Evolutionary conservation across 2,113 vertebrate genomes (phyloP).

Genomic region (Aythya baeri): DNA sequence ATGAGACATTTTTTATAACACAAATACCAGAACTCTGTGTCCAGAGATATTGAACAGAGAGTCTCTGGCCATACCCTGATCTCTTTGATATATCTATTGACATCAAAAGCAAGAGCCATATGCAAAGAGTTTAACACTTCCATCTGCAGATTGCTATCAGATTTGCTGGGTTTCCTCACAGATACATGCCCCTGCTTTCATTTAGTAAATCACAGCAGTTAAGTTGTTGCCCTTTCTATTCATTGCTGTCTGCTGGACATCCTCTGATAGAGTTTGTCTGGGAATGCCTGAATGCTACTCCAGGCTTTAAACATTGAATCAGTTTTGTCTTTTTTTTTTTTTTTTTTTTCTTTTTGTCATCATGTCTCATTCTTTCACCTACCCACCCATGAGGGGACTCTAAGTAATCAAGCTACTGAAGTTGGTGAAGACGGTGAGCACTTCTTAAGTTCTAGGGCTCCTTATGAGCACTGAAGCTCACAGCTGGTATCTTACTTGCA

Average conservation of each 20-base stretch:
- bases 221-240: slow-evolving; percentile 43
- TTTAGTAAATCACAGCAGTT: not conserved
- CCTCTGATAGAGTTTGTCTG: not conserved
- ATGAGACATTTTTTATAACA: slow-evolving; percentile 67
- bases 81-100: slow-evolving; percentile 7
- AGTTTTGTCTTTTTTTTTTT: not conserved
- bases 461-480: not conserved
- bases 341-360: not conserved
- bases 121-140: not conserved
- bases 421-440: not conserved
- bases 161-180: slow-evolving; percentile 40
- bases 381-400: not conserved
- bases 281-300: not conserved
- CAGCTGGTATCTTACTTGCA: not conserved
- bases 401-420: not conserved
- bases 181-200: not conserved
- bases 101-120: not conserved
- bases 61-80: slow-evolving; percentile 29
- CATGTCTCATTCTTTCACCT: slow-evolving; percentile 10
- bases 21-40: slow-evolving; percentile 57
- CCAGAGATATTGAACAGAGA: slow-evolving; percentile 36
- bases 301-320: not conserved
- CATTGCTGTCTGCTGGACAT: not conserved
- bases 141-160: slow-evolving; percentile 40
- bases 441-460: not conserved